Base-by-base conservation (phyloP, 1,140 invertebrate genomes). In the Armadillidium nasatum region DNA sequence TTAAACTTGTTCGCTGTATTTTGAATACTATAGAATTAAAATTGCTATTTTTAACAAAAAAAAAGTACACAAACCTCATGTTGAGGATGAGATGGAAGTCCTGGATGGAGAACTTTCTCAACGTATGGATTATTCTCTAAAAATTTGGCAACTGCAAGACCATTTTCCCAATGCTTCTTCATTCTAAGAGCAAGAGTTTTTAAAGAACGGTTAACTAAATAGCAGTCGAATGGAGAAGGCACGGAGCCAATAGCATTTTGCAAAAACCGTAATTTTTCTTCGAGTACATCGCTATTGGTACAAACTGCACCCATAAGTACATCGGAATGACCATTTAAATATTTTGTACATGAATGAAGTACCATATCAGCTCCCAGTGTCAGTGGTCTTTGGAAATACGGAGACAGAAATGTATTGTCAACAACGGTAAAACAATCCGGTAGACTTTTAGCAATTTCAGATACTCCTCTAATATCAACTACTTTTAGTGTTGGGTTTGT, bases 271-370 rank as follows among this genome's bases (percentile, higher is more conserved):
- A 99, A 83, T 83, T 88, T 88, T 33, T 91, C 83, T 81, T 89
- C 89, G 0, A 98, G 81, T 70, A 90, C 89, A 74, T 92, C 89
- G 82, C 90, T 87, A 79, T 90, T 95, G 6, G 91, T 89, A 43
- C 92, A 88, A 7, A 92, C 88, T 10, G 93, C 91, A 7, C 97
- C 97, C 97, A 99, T 99, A 1, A 99, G 91, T 66, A 98, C 92
- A 87, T 99, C 97, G 0, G 94, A 92, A 85, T 99, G 97, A 0
- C 97, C 97, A 85, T 99, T 99, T 90, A 99, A 96, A 83, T 99
- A 99, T 85, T 99, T 99, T 0, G 96, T 98, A 33, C 97, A 82
- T 0, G 97, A 99, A 86, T 99, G 97, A 80, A 95, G 85, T 0
- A 92, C 91, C 68, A 98, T 88, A 86, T 99, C 96, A 3, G 94